These are phyloP conservation scores for Helicoverpa armigera DNA, from an alignment of 1,140 invertebrate genomes.

Conservation along the genomic window DNA sequence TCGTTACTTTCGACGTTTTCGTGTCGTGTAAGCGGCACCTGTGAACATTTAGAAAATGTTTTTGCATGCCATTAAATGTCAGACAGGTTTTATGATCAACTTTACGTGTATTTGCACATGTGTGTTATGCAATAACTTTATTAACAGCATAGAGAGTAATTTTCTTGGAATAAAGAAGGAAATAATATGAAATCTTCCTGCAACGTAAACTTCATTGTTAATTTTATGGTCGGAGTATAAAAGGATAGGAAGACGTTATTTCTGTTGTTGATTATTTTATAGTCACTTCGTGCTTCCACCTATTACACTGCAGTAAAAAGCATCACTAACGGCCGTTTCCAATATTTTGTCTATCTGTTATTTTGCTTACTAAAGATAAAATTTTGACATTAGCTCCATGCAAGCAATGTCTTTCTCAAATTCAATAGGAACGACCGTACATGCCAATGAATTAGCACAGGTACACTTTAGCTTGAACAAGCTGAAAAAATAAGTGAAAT, in stretches of 20 bases:
- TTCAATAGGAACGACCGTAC: too few relatives aligned
- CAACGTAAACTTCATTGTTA: slow-evolving; percentile 14
- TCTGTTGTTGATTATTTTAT: neutral
- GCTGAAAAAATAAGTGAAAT: neutral
- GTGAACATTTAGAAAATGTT: neutral
- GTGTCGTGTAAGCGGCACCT: neutral
- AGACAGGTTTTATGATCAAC: neutral
- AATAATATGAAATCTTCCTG: neutral
- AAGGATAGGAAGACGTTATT: neutral
- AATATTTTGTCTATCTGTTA: too few relatives aligned
- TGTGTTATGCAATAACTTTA: too few relatives aligned
- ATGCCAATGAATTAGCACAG: too few relatives aligned
- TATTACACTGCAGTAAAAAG: neutral
- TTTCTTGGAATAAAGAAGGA: neutral
- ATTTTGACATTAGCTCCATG: too few relatives aligned
- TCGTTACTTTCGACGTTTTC: slow-evolving; percentile 23
- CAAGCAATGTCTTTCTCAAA: too few relatives aligned
- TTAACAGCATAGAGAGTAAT: neutral
- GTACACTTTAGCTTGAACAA: too few relatives aligned
- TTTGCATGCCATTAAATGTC: neutral
- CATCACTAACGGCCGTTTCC: too few relatives aligned
- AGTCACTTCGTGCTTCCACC: neutral
- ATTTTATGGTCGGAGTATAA: neutral
- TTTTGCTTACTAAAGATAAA: too few relatives aligned
- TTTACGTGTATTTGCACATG: too few relatives aligned